These are phyloP conservation scores for Philonicus albiceps DNA, from an alignment of 2,888 invertebrate species.

Conservation along the genomic window DNA sequence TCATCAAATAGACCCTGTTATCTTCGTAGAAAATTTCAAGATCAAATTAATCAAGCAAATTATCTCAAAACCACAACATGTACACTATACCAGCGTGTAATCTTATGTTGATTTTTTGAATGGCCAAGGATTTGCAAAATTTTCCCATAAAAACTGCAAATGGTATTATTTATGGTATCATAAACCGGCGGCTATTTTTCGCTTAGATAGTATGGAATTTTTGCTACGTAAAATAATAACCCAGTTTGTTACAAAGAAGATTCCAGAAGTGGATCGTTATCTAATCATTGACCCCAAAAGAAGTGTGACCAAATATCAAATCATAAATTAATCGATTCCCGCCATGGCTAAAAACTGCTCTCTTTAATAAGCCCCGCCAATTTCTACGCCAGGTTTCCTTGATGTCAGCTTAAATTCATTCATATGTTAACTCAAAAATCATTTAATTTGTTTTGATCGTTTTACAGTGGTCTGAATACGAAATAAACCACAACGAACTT, in stretches of 20 bases:
- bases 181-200: background rate
- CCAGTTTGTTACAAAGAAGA: background rate
- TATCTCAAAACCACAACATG: background rate
- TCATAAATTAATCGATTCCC: background rate
- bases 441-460: background rate
- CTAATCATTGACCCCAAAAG: slow-evolving; percentile 14
- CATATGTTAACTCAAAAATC: background rate
- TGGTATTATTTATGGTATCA: background rate
- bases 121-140: background rate
- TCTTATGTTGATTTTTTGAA: background rate
- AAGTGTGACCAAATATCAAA: background rate
- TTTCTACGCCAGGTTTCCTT: background rate
- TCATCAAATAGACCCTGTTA: background rate
- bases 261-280: background rate
- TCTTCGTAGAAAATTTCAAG: background rate
- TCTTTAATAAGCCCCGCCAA: background rate
- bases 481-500: background rate
- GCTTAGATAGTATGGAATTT: background rate
- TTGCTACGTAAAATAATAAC: background rate
- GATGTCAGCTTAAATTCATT: slow-evolving; percentile 15
- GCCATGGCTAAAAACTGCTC: background rate
- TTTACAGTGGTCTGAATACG: background rate
- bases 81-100: background rate
- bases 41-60: background rate
- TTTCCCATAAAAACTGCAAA: background rate